phyloP scores from a whole-genome alignment of 2,888 invertebrate species.

The Cloeon dipterum region DNA sequence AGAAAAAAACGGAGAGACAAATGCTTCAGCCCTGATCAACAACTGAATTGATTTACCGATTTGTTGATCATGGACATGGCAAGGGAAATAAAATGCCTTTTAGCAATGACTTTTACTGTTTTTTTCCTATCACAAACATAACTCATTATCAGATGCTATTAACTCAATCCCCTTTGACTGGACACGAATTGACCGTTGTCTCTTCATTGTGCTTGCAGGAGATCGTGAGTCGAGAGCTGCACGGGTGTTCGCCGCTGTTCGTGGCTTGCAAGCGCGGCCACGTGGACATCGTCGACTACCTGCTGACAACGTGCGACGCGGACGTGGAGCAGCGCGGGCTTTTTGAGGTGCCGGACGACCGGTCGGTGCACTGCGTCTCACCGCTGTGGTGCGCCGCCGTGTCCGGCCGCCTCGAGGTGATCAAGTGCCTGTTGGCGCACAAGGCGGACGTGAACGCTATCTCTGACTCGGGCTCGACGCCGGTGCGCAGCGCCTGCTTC shows the following conservation, averaged over 20 bases:
- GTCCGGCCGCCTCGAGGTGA: constrained; percentile 51
- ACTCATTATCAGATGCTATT: no score
- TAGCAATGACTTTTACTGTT: no score
- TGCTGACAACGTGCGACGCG: constrained; percentile 58
- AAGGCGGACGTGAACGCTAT: constrained; percentile 71
- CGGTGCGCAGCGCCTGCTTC: constrained; percentile 78
- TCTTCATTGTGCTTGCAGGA: no score
- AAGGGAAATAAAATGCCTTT: no score
- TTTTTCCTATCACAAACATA: no score
- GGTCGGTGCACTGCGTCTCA: constrained; percentile 56
- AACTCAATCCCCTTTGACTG: no score
- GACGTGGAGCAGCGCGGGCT: constrained; percentile 68
- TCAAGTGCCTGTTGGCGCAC: constrained; percentile 51
- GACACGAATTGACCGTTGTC: no score
- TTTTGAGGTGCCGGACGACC: constrained; percentile 66
- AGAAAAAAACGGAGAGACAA: no score
- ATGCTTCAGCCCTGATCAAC: no score
- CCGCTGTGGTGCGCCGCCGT: constrained; percentile 87
- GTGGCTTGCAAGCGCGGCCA: constrained; percentile 56
- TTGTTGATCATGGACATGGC: no score
- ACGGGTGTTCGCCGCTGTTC: constrained; percentile 64
- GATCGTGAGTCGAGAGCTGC: constrained; percentile 41
- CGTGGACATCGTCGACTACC: constrained; percentile 63
- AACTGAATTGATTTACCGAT: no score
- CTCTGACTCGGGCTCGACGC: constrained; percentile 72